These are phyloP conservation scores for Rafetus swinhoei DNA, from an alignment of 2,113 vertebrate genomes.

Conservation along the genomic window DNA sequence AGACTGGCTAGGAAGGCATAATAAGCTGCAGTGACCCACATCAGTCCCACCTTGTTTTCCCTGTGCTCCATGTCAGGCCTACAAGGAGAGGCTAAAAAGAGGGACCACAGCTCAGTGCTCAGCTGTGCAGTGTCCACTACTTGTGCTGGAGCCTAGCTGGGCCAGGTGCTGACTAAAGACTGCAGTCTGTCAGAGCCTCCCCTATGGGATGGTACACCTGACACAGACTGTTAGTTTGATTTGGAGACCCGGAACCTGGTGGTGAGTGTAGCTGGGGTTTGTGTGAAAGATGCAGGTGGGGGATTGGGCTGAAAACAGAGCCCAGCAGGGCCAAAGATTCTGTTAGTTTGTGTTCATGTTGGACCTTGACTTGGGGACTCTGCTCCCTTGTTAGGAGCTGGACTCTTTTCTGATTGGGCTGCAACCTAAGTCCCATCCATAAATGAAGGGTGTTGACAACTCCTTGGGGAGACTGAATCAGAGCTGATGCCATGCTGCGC, in stretches of 20 bases:
- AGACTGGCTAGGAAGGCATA: background rate
- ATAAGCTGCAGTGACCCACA: background rate
- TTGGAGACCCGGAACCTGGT: background rate
- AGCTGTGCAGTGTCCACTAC: background rate
- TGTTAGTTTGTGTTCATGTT: background rate
- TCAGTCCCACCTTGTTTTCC: background rate
- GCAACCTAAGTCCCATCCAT: background rate
- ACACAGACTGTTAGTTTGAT: background rate
- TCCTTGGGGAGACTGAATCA: background rate
- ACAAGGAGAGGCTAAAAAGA: background rate
- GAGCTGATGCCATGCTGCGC: background rate
- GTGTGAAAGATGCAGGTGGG: background rate
- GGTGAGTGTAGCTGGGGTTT: background rate
- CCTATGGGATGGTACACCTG: background rate
- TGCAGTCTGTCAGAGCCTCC: background rate
- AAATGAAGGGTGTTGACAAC: background rate
- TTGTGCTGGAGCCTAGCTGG: background rate
- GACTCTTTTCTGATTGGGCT: background rate
- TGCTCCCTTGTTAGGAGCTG: background rate
- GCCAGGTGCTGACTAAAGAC: background rate
- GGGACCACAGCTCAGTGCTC: background rate
- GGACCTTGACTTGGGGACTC: background rate
- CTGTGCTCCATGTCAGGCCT: background rate
- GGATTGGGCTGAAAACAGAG: background rate
- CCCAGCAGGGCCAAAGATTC: background rate